Evolutionary conservation across 2,888 invertebrate genomes (phyloP).

Genomic region (Vanessa cardui): DNA sequence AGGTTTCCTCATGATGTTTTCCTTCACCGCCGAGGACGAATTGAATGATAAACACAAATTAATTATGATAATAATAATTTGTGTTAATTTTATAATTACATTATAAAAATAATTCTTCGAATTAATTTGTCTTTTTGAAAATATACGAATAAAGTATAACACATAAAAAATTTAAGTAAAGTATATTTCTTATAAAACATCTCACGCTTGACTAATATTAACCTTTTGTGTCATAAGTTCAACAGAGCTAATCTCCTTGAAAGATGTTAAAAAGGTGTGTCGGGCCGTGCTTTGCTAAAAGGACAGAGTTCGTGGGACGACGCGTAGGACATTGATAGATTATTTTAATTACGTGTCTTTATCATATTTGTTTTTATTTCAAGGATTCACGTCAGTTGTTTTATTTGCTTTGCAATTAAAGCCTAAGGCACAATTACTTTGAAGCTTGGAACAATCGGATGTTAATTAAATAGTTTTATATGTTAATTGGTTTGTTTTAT

Average conservation of each 20-base stretch:
- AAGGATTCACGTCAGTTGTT: not conserved
- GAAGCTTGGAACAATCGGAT: too few relatives aligned
- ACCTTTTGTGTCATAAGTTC: slow-evolving; percentile 37
- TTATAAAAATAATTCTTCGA: too few relatives aligned
- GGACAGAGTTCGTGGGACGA: slow-evolving; percentile 22
- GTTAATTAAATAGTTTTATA: too few relatives aligned
- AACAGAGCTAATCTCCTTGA: slow-evolving; percentile 51
- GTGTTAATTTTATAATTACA: too few relatives aligned
- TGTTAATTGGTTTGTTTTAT: too few relatives aligned
- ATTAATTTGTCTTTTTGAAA: too few relatives aligned
- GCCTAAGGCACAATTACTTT: not conserved
- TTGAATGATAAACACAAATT: too few relatives aligned
- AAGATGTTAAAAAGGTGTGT: slow-evolving; percentile 57
- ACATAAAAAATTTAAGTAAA: not conserved
- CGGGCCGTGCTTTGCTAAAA: slow-evolving; percentile 33
- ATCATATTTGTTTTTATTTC: slow-evolving; percentile 19
- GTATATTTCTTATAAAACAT: slow-evolving; percentile 3
- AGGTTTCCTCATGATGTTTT: too few relatives aligned
- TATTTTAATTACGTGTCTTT: slow-evolving; percentile 17
- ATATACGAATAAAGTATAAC: too few relatives aligned
- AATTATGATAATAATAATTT: too few relatives aligned
- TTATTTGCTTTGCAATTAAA: not conserved
- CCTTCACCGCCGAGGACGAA: too few relatives aligned
- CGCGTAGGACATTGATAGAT: slow-evolving; percentile 29
- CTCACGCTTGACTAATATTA: slow-evolving; percentile 15